Base-by-base conservation (phyloP, 2,888 invertebrate genomes). In the Lithophane semibrunnea region DNA sequence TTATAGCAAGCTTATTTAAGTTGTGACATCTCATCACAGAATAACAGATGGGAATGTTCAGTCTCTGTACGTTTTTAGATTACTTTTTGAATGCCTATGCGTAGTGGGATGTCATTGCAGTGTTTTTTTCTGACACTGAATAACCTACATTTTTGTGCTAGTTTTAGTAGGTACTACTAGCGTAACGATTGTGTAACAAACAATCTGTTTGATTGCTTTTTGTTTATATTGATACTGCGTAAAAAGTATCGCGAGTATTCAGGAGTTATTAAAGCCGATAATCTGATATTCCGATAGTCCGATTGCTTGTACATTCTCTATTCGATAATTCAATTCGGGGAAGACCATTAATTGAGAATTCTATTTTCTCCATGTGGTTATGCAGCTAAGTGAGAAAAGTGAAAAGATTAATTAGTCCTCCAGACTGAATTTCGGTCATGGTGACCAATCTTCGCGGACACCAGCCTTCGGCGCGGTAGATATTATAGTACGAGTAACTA, bases 11-110 rank as follows among this genome's bases (percentile, higher is more conserved):
- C 81, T 70, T 81, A 80, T 82, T 82, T 71, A 60, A 74, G 73
- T 83, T 64, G 73, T 73, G 76, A 76, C 84, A 65, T 73, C 70
- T 73, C 70, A 83, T 73, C 84, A 83, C 71, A 71, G 72, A 58
- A 73, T 67, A 67, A 73, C 75, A 79, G 70, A 83, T 77, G 60
- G 64, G 56, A 75, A 73, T 80, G 73, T 74, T 79, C 67, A 71
- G 42, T 47, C 61, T 66, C 29, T 68, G 49, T 71, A 64, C 16
- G 42, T 80, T 75, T 84, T 79, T 66, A 84, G 68, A 80, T 84
- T 80, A 80, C 76, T 80, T 84, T 83, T 74, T 80, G 64, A 76
- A 74, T 63, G 60, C 63, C 68, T 68, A 68, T 68, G 71, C 24
- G 65, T 60, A 49, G 44, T 69, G 67, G 56, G 58, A 42, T 64